Conservation (phyloP, 2,113 vertebrate genomes). For the Plecotus auritus region DNA sequence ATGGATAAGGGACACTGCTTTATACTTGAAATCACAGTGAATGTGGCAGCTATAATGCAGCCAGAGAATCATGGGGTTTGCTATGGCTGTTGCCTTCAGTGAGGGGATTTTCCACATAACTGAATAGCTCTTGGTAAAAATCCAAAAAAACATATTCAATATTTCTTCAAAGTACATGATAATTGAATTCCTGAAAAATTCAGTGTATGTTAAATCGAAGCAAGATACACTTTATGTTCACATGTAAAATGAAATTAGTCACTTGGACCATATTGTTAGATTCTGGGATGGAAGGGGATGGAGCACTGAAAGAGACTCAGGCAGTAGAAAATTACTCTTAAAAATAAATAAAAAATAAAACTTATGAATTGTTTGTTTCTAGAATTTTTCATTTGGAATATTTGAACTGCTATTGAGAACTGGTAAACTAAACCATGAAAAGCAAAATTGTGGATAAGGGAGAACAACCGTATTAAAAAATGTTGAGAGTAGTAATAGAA, state of each 20-base stretch:
- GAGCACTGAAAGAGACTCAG: not conserved
- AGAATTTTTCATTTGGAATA: not conserved
- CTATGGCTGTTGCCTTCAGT: not conserved
- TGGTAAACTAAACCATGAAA: too few species aligned
- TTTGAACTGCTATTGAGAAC: not conserved
- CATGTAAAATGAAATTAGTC: not conserved
- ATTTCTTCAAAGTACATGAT: not conserved
- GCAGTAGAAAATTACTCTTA: not conserved
- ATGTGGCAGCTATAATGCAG: not conserved
- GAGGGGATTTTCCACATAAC: not conserved
- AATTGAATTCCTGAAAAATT: not conserved
- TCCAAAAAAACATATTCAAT: not conserved
- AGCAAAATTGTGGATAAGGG: not conserved
- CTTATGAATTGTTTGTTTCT: not conserved
- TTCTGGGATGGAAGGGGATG: not conserved
- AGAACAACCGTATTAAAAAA: not conserved
- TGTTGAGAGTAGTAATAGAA: not conserved
- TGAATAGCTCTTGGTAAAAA: not conserved
- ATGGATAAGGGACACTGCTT: not conserved
- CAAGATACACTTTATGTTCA: not conserved
- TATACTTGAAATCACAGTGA: not conserved
- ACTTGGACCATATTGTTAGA: not conserved
- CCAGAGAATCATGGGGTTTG: not conserved
- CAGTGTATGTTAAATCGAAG: not conserved
- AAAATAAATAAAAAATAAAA: not conserved